phyloP scores from a whole-genome alignment of 2,797 vertebrate species.

The Mallotus villosus region DNA sequence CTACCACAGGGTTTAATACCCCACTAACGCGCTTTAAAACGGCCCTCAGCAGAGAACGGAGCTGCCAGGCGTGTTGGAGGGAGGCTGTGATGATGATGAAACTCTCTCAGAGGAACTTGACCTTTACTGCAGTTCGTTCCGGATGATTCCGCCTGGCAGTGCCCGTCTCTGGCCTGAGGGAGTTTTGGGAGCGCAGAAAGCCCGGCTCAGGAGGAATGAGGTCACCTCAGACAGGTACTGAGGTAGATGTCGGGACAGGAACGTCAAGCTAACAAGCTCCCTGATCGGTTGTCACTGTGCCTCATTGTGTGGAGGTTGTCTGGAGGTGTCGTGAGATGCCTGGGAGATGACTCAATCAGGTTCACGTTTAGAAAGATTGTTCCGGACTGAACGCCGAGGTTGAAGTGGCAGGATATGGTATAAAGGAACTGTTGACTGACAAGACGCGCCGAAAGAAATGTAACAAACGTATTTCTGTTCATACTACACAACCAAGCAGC shows the following conservation, averaged over 20 bases:
- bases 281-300: slow-evolving; percentile 12
- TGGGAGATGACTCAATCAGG: background rate
- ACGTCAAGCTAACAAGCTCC: background rate
- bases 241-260: slow-evolving; percentile 18
- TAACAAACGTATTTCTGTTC: slow-evolving; percentile 23
- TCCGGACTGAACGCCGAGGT: background rate
- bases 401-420: background rate
- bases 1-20: slow-evolving; percentile 13
- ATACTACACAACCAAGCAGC: background rate
- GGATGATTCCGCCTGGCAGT: slow-evolving; percentile 54
- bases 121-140: slow-evolving; percentile 30
- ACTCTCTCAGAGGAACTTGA: slow-evolving; percentile 33
- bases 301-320: slow-evolving; percentile 11
- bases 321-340: slow-evolving; percentile 5
- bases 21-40: slow-evolving; percentile 6
- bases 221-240: slow-evolving; percentile 47
- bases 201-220: slow-evolving; percentile 65
- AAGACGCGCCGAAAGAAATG: slow-evolving; percentile 41
- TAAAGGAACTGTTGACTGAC: slow-evolving; percentile 2
- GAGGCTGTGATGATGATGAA: slow-evolving; percentile 1
- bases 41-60: background rate
- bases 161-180: slow-evolving; percentile 50
- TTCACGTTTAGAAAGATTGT: background rate
- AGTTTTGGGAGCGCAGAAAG: slow-evolving; percentile 47
- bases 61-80: slow-evolving; percentile 11